Percentiles rank a stretch among this genome's conserved stretches.
Evolutionary conservation across 2,888 invertebrate genomes (phyloP).

Genomic region (Parnassius glacialis): DNA sequence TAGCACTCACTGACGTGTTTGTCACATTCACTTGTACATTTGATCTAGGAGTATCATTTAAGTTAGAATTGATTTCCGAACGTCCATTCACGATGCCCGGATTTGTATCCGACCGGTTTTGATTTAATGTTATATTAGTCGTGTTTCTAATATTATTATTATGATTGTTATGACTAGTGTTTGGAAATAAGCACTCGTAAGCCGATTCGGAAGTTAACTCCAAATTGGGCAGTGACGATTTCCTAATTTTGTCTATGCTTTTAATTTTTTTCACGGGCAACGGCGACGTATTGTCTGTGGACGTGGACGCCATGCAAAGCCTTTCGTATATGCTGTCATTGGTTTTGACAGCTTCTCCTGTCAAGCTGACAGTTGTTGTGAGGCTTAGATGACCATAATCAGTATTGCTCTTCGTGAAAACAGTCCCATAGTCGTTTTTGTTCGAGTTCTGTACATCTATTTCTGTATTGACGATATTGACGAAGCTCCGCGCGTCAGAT

Average conservation of each 20-base stretch:
- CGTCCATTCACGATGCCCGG: neutral
- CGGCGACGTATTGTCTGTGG: constrained; percentile 36
- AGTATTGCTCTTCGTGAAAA: constrained; percentile 49
- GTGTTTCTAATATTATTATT: constrained; percentile 34
- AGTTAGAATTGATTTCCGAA: constrained; percentile 19
- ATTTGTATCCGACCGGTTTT: neutral
- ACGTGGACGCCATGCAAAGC: constrained; percentile 60
- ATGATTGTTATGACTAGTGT: constrained; percentile 42
- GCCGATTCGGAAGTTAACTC: constrained; percentile 52
- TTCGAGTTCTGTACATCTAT: constrained; percentile 35
- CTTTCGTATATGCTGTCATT: constrained; percentile 49
- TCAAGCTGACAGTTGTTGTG: constrained; percentile 63
- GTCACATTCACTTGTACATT: constrained; percentile 15
- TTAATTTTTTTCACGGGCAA: constrained; percentile 50
- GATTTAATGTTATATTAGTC: constrained; percentile 15
- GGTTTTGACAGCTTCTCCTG: constrained; percentile 41
- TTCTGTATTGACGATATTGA: constrained; percentile 71
- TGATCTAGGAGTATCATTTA: constrained; percentile 15
- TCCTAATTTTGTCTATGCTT: constrained; percentile 52
- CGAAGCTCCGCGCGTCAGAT: constrained; percentile 38
- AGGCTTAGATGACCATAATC: constrained; percentile 71
- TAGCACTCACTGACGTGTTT: constrained; percentile 19
- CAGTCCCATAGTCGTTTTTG: constrained; percentile 60
- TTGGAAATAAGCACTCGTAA: constrained; percentile 64
- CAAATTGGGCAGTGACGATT: constrained; percentile 65